Conservation (phyloP, 2,113 vertebrate genomes). For the Piaya cayana region DNA sequence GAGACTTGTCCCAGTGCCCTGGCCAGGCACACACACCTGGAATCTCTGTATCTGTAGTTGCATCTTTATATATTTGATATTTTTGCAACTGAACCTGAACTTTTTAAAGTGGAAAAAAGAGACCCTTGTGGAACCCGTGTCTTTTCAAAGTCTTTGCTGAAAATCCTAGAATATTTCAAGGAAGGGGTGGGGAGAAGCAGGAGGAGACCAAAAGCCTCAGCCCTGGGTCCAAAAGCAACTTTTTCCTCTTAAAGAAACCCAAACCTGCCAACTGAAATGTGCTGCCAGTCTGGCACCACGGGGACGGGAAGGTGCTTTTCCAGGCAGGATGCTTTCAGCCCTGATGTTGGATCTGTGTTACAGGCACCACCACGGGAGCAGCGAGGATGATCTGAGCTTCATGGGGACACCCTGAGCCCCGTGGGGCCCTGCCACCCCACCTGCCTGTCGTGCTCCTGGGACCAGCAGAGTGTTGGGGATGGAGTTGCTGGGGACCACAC, state of each 20-base stretch:
- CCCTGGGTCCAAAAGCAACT: neutral
- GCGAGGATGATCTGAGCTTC: neutral
- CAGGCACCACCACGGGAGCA: neutral
- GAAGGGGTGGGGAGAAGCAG: neutral
- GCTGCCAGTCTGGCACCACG: rapidly evolving
- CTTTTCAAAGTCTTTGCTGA: neutral
- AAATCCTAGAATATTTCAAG: neutral
- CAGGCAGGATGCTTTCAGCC: rapidly evolving
- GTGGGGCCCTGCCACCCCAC: neutral
- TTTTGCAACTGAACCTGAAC: neutral
- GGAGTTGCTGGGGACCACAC: neutral
- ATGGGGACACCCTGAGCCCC: neutral
- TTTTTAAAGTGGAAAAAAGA: neutral
- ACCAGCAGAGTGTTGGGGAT: neutral
- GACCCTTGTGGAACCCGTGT: rapidly evolving
- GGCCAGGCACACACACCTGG: rapidly evolving
- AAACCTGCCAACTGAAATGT: neutral
- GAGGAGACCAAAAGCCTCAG: neutral
- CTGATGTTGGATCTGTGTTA: neutral
- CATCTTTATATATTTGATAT: neutral
- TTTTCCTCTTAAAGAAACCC: neutral
- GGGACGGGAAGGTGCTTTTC: neutral
- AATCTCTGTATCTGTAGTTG: neutral
- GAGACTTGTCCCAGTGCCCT: neutral
- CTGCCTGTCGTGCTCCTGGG: neutral